Percentiles rank a stretch among this genome's conserved stretches.
phyloP scores from a whole-genome alignment of 2,888 invertebrate genomes.

The Panzeria rudis region DNA sequence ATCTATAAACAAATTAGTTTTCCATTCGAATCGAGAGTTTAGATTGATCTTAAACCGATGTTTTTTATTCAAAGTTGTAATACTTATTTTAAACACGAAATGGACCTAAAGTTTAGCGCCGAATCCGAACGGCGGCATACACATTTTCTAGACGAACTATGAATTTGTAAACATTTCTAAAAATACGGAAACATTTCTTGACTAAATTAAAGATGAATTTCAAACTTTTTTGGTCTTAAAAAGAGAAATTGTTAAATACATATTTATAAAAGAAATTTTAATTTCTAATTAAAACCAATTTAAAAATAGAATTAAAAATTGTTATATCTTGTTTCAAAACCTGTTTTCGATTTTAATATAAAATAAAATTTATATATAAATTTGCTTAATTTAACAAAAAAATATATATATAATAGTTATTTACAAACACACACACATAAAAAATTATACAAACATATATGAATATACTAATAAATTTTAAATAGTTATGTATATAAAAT shows the following conservation, averaged over 20 bases:
- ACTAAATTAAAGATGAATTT: not conserved
- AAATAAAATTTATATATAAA: slow-evolving; percentile 35
- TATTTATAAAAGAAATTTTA: not conserved
- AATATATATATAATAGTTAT: slow-evolving; percentile 11
- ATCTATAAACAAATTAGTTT: not conserved
- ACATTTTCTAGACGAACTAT: not conserved
- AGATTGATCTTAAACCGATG: not conserved
- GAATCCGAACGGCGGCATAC: not conserved
- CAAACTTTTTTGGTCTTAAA: not conserved
- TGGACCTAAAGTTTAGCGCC: not conserved
- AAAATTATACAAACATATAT: slow-evolving; percentile 43
- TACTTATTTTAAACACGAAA: not conserved
- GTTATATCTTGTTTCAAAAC: slow-evolving; percentile 7
- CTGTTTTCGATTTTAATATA: slow-evolving; percentile 27
- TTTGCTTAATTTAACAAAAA: slow-evolving; percentile 34
- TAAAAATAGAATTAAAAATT: not conserved
- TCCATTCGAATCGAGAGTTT: not conserved
- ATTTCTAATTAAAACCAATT: not conserved
- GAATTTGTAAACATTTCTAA: not conserved
- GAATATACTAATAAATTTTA: slow-evolving; percentile 35
- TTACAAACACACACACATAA: slow-evolving; percentile 51
- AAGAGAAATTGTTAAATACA: not conserved
- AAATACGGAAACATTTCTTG: not conserved
- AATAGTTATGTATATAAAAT: slow-evolving; percentile 51
- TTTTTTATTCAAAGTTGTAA: not conserved